A percentile compares a stretch with the other conserved stretches of the same genome.
phyloP scores from a whole-genome alignment of 2,113 vertebrate genomes.

The Lepisosteus oculatus region DNA sequence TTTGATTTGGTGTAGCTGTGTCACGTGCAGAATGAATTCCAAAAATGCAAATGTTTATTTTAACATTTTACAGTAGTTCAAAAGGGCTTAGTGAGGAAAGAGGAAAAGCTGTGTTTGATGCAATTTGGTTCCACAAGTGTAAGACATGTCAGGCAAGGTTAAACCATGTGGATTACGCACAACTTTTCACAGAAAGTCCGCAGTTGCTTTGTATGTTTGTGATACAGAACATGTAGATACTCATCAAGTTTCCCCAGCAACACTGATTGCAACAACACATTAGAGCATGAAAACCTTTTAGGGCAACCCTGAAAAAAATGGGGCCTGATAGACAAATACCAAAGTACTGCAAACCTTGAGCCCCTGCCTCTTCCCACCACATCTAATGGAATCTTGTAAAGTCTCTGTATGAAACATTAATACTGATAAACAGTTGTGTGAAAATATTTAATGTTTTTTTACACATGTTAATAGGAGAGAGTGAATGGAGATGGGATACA shows the following conservation, averaged over 20 bases:
- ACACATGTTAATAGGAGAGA: too few species aligned
- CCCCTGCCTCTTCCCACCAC: slow-evolving; percentile 9
- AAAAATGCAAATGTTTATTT: slow-evolving; percentile 52
- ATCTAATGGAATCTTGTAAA: slow-evolving; percentile 27
- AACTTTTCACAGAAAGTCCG: slow-evolving; percentile 60
- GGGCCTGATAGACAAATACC: slow-evolving; percentile 56
- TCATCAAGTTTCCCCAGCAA: slow-evolving; percentile 26
- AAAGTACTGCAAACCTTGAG: slow-evolving; percentile 41
- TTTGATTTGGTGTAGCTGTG: not conserved
- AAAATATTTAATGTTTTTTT: too few species aligned
- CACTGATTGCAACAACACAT: slow-evolving; percentile 27
- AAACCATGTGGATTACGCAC: slow-evolving; percentile 57
- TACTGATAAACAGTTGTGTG: not conserved
- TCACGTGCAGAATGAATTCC: not conserved
- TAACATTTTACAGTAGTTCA: slow-evolving; percentile 42
- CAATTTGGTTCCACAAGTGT: slow-evolving; percentile 41
- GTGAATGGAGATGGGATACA: too few species aligned
- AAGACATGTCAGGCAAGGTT: slow-evolving; percentile 61
- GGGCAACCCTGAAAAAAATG: slow-evolving; percentile 43
- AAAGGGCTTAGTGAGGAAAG: slow-evolving; percentile 46
- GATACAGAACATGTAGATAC: slow-evolving; percentile 28
- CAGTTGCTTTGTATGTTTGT: slow-evolving; percentile 1
- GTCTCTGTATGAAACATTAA: slow-evolving; percentile 32
- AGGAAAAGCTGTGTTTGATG: slow-evolving; percentile 35
- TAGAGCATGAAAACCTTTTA: slow-evolving; percentile 31